Evolutionary conservation across 53 echinoderm and acorn worm species (phyloP), one percentile per base, ranked within the genome.

Genomic region (Arbacia lixula): DNA sequence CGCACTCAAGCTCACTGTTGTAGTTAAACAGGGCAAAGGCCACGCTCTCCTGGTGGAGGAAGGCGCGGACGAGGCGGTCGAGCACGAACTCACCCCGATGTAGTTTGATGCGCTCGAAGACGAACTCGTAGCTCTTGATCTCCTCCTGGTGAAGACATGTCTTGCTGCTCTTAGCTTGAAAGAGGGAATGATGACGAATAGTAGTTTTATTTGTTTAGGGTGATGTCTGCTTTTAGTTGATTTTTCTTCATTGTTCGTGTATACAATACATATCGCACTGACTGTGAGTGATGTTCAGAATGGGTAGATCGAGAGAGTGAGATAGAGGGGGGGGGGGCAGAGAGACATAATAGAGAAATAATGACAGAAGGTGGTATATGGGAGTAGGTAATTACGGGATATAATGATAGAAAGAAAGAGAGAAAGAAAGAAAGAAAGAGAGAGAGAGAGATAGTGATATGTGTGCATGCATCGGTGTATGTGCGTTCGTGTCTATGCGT

Each of bases 11-110:
- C 83, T 99, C 99, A 56, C 91, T 94, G 57, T 95, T 91, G 81
- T 99, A 99, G 85, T 99, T 95, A 77, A 92, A 99, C 68, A 99
- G 87, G 12, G 94, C 99, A 43, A 99, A 95, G 60, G 91, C 89
- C 31, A 84, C 88, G 75, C 89, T 92, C 67, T 99, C 99, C 49
- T 90, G 86, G 60, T 69, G 12, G 60, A 77, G 39, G 40, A 77
- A 77, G 14, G 57, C 42, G 21, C 33, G 71, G 28, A 85, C 73
- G 32, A 85, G 63, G 14, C 14, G 32, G 19, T 85, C 85, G 43
- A 85, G 71, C 39, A 40, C 37, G 2, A 40, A 28, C 41, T 85
- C 85, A 60, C 46, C 46, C 3, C 28, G 29, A 27, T 56, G 40
- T 20, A 31, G 16, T 42, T 58, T 71, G 21, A 85, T 41, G 9